A percentile compares a stretch with the other conserved stretches of the same genome.
These are phyloP conservation scores for Epizoanthus ramosus DNA, from an alignment of 92 coral and sea anemone species.

Conservation along the genomic window DNA sequence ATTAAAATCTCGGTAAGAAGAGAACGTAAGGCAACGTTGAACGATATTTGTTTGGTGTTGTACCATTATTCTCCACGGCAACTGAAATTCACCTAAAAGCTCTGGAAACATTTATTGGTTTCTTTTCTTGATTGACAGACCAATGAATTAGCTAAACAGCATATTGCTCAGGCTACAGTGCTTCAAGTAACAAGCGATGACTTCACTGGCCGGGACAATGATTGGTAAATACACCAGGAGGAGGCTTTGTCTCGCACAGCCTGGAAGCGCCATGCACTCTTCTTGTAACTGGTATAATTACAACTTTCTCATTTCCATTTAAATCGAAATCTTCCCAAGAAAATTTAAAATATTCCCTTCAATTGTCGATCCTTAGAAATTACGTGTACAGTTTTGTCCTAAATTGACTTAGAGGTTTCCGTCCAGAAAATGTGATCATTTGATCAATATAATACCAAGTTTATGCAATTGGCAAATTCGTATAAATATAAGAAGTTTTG, in stretches of 20 bases:
- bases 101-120: not conserved
- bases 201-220: not conserved
- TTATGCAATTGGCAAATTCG: not conserved
- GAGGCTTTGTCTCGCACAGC: not conserved
- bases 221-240: not conserved
- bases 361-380: not conserved
- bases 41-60: not conserved
- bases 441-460: not conserved
- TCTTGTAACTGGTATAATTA: not conserved
- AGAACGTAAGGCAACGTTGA: not conserved
- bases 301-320: not conserved
- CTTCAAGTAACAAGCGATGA: not conserved
- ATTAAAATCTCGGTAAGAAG: not conserved
- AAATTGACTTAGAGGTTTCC: not conserved
- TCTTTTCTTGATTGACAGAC: constrained; percentile 27
- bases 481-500: not conserved
- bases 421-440: not conserved
- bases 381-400: not conserved
- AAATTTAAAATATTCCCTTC: not conserved
- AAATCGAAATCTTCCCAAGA: not conserved
- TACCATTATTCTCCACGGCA: constrained; percentile 1
- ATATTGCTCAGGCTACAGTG: not conserved
- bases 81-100: constrained; percentile 4
- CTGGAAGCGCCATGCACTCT: not conserved
- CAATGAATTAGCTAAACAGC: no score